phyloP scores from a whole-genome alignment of 2,113 vertebrate genomes.

The Sisor rabdophorus region DNA sequence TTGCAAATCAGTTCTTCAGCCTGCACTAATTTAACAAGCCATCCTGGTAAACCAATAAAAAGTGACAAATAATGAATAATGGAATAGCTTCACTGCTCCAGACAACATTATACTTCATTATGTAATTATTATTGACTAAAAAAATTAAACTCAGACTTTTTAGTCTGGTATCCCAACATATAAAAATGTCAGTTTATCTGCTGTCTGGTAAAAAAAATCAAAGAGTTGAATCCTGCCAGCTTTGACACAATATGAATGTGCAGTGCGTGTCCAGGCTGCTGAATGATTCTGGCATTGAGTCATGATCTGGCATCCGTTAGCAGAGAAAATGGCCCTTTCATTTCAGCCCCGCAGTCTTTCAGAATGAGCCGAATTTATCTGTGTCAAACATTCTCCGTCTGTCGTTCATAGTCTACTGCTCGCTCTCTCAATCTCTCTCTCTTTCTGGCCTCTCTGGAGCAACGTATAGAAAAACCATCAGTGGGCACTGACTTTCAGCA shows the following conservation, averaged over 20 bases:
- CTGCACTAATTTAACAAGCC: background rate
- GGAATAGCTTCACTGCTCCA: background rate
- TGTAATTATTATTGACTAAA: background rate
- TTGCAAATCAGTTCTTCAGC: background rate
- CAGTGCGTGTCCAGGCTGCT: constrained; percentile 62
- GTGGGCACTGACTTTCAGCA: background rate
- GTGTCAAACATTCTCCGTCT: constrained; percentile 62
- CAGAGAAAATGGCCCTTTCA: constrained; percentile 71
- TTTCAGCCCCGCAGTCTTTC: constrained; percentile 68
- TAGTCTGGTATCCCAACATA: background rate
- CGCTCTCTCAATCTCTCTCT: background rate
- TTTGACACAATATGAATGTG: constrained; percentile 60
- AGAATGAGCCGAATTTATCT: constrained; percentile 74
- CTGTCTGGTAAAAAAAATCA: constrained; percentile 45
- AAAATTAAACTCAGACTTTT: constrained; percentile 5
- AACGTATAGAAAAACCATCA: background rate
- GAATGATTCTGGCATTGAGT: constrained; percentile 67
- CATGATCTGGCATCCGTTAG: constrained; percentile 67
- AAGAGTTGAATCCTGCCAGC: constrained; percentile 56
- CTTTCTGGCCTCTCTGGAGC: background rate
- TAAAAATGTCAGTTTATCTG: constrained; percentile 26
- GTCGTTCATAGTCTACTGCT: constrained; percentile 52
- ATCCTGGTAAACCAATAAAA: background rate
- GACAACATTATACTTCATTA: background rate
- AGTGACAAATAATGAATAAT: background rate